Base-by-base conservation (phyloP, 1,140 invertebrate genomes). In the Dreissena rostriformis region DNA sequence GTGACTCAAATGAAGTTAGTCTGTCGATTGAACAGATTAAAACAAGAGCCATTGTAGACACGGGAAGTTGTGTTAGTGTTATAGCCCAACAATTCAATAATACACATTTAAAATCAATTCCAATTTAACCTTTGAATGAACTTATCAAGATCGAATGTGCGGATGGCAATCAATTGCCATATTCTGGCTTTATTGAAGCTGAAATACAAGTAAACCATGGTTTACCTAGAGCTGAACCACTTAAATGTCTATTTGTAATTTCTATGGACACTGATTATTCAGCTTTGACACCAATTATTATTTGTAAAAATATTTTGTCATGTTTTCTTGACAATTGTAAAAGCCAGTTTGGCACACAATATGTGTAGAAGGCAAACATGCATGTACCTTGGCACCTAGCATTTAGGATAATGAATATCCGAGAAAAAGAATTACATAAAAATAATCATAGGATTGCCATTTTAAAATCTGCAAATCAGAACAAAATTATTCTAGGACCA, bases 151-250 rank as follows among this genome's bases (percentile, higher is more conserved):
- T 88, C 8, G 84, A 87, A 39, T 88, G 81, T 77, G 86, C 83
- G 24, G 87, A 85, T 84, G 86, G 87, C n/a, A 28, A 76, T 29
- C 22, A 39, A 49, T 22, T 87, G 10, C 87, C 86, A 55, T 87
- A 87, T 49, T 12, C 49, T 7, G 86, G 86, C 57, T 87, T 79
- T 55, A 86, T 84, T 24, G 68, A 86, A 65, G 19, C 66, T 17
- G 28, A 71, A 29, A 53, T 85, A 67, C n/a, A 28, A 10, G 10
- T 72, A 19, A n/a, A 53, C 26, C 22, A 28, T 28, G 78, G 78
- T n/a, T 17, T 82, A n/a, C 70, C 52, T 0, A 52, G 71, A 15
- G 17, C 51, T 49, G 0, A 15, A 14, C 15, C 52, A 24, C 53
- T 72, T 8, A 66, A 39, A 19, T 82, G 66, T 61, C 22, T 87